These are phyloP conservation scores for Ceyx margarethae DNA, from an alignment of 2,113 vertebrate species.

Conservation along the genomic window DNA sequence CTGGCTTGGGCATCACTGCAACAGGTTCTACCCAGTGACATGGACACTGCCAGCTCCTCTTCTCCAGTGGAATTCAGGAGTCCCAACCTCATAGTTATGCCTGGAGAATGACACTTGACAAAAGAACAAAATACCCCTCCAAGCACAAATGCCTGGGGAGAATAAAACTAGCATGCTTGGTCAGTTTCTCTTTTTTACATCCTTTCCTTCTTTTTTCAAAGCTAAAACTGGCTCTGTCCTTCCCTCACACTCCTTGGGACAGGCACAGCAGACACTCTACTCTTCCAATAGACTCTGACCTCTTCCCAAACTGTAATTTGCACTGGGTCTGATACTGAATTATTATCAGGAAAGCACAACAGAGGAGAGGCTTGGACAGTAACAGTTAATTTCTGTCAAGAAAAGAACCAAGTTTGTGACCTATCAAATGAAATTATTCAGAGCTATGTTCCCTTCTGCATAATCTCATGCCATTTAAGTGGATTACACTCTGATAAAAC, in stretches of 20 bases:
- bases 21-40: neutral
- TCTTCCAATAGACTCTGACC: neutral
- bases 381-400: neutral
- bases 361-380: neutral
- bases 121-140: neutral
- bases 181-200: neutral
- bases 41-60: fast-evolving
- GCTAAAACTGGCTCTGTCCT: neutral
- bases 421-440: neutral
- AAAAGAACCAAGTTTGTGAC: neutral
- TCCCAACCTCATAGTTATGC: neutral
- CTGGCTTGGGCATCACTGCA: neutral
- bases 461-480: neutral
- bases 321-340: neutral
- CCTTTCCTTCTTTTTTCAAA: neutral
- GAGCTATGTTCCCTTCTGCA: neutral
- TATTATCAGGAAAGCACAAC: neutral
- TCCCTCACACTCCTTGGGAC: neutral
- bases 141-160: fast-evolving
- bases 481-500: neutral
- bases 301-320: neutral
- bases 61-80: neutral
- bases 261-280: neutral
- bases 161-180: neutral
- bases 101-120: neutral